Percentiles rank a stretch among this genome's conserved stretches.
These are phyloP conservation scores for Aradophagus sp. DNA, from an alignment of 1,140 invertebrate genomes.

Conservation along the genomic window DNA sequence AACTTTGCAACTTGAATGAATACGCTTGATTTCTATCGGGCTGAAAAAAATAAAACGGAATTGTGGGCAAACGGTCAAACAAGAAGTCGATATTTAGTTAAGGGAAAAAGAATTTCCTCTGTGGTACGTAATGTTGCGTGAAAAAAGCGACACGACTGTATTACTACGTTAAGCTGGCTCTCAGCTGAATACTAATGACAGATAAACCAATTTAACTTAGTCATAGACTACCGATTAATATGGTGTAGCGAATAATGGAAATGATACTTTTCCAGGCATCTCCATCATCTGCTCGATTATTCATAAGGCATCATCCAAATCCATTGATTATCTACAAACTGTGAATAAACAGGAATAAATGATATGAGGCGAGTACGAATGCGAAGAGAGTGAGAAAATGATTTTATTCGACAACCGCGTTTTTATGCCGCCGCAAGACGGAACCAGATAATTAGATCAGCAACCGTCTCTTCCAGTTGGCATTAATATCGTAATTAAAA, in stretches of 20 bases:
- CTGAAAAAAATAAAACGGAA: background rate
- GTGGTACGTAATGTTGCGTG: slow-evolving; percentile 15
- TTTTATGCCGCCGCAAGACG: background rate
- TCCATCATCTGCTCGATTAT: slow-evolving; percentile 32
- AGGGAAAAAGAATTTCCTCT: slow-evolving; percentile 9
- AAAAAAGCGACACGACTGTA: slow-evolving; percentile 1
- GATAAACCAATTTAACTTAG: slow-evolving; percentile 56
- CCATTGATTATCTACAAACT: slow-evolving; percentile 36
- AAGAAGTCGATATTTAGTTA: no score
- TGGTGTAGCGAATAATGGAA: slow-evolving; percentile 35
- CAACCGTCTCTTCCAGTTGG: slow-evolving; percentile 1
- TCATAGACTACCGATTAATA: slow-evolving; percentile 46
- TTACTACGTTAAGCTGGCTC: slow-evolving; percentile 12
- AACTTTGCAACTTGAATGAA: slow-evolving; percentile 12
- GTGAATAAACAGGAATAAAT: slow-evolving; percentile 22
- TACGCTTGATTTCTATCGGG: slow-evolving; percentile 2
- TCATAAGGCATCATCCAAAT: slow-evolving; percentile 32
- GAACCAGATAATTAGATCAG: slow-evolving; percentile 5
- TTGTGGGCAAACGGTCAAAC: slow-evolving; percentile 1
- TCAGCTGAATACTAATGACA: slow-evolving; percentile 38
- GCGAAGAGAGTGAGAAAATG: no score
- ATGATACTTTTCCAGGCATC: slow-evolving; percentile 39
- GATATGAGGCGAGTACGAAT: no score
- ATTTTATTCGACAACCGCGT: background rate
- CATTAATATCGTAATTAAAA: slow-evolving; percentile 23